These are phyloP conservation scores for Caretta caretta DNA, from an alignment of 2,113 vertebrate species.

Conservation along the genomic window DNA sequence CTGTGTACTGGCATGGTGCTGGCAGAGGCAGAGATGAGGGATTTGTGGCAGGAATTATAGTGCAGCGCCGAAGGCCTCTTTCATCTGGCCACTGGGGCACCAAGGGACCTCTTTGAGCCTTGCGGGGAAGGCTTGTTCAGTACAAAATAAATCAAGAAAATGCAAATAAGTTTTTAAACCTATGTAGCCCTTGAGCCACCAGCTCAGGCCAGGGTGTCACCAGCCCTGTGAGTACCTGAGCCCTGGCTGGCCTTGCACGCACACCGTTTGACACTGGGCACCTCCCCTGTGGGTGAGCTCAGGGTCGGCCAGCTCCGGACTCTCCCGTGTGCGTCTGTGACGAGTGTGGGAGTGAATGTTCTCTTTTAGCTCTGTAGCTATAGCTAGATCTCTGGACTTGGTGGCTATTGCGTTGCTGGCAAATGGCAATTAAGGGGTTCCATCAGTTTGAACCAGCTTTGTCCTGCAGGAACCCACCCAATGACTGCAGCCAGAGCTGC, in stretches of 20 bases:
- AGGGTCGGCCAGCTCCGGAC: background rate
- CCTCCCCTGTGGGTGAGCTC: too few relatives aligned
- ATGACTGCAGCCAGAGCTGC: background rate
- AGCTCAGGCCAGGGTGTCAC: background rate
- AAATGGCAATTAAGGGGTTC: background rate
- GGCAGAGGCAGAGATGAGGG: background rate
- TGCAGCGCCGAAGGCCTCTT: background rate
- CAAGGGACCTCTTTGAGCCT: rapidly evolving
- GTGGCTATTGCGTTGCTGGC: background rate
- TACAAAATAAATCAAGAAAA: background rate
- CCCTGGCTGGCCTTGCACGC: background rate
- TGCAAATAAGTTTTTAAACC: background rate
- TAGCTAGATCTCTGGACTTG: background rate
- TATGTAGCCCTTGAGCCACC: background rate
- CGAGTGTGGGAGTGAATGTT: too few relatives aligned
- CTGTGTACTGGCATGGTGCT: background rate
- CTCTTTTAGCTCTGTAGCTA: background rate
- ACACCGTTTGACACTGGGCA: background rate
- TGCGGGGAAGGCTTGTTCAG: background rate
- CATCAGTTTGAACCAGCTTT: background rate
- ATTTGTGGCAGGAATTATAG: background rate
- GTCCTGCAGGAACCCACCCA: background rate
- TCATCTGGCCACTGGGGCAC: background rate
- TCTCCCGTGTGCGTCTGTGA: background rate
- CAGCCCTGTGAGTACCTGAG: background rate